Evolutionary conservation across 1,140 invertebrate species (phyloP), one percentile per base, ranked within the genome.

Genomic region (Melipona quadrifasciata): DNA sequence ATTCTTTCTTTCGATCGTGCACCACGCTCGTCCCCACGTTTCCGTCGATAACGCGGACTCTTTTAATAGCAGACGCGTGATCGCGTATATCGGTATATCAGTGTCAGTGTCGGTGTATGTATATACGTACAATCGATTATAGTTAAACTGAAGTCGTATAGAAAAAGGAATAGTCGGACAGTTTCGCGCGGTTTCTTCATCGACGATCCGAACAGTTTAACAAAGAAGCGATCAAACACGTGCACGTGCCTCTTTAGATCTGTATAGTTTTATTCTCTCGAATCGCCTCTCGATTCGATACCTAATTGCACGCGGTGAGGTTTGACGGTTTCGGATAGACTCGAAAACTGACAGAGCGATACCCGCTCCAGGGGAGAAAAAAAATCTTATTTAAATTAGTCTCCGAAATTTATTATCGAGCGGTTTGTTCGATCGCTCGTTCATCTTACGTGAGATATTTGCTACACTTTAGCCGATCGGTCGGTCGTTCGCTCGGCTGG

Each of bases 101-200:
- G 6, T 71, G 2, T 31, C 31, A 31, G 6, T 71, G 2, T 31
- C 31, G 2, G 6, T 71, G 11, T 24, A 3, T 34, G 2, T 61
- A 65, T 65, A 21, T 65, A 24, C 57, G 39, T 55, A 57, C 57
- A 71, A 78, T 70, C 65, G 55, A 70, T 65, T 70, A 61, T 70
- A 70, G 53, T 83, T 57, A 51, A 79, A n/a, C 79, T 53, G 82
- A 78, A 77, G 61, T 78, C 17, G 53, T 57, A 83, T 71, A 83
- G 75, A 83, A 83, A 83, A 71, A 58, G 81, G 64, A 77, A 83
- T 58, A 67, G 19, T 19, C 51, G 68, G 51, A 77, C 4, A 31
- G n/a, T 14, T 53, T 78, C 39, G 71, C 47, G 76, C 55, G 55
- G 1, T 75, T 61, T 78, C 31, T 67, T 19, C 4, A 34, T 58